A percentile compares a stretch with the other conserved stretches of the same genome.
These are phyloP conservation scores for Ephydatia muelleri DNA, from an alignment of 37 sponge, comb jelly and placozoan species.

Conservation along the genomic window DNA sequence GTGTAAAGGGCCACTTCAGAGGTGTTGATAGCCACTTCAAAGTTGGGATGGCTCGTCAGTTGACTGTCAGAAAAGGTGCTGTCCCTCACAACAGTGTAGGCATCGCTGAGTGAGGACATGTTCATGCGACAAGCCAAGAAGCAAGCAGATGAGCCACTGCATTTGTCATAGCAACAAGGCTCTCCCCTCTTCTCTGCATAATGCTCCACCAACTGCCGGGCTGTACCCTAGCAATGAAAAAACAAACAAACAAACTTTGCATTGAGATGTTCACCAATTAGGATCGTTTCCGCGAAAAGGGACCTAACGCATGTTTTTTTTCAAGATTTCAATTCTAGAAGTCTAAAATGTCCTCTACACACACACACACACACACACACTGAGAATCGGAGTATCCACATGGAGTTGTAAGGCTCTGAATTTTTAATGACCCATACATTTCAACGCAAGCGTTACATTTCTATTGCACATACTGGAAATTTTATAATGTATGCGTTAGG, in stretches of 20 bases:
- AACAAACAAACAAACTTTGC: neutral
- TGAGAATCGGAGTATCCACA: no score
- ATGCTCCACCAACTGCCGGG: neutral
- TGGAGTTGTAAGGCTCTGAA: no score
- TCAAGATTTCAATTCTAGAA: no score
- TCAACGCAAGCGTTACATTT: no score
- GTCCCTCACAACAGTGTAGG: neutral
- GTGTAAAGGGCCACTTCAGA: conserved; percentile 21
- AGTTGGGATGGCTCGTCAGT: neutral
- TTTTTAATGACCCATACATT: no score
- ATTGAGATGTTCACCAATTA: no score
- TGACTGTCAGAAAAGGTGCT: neutral
- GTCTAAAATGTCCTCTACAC: no score
- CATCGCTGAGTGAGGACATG: neutral
- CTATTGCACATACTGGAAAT: no score
- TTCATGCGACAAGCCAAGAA: neutral
- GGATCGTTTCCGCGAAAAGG: no score
- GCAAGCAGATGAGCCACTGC: neutral
- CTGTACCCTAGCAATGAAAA: neutral
- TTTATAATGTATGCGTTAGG: no score
- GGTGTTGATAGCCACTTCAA: neutral
- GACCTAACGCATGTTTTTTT: no score
- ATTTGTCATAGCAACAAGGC: neutral
- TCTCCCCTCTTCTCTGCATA: neutral
- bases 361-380: no score